Evolutionary conservation across 2,113 vertebrate species (phyloP).

Genomic region (Aepyceros melampus): DNA sequence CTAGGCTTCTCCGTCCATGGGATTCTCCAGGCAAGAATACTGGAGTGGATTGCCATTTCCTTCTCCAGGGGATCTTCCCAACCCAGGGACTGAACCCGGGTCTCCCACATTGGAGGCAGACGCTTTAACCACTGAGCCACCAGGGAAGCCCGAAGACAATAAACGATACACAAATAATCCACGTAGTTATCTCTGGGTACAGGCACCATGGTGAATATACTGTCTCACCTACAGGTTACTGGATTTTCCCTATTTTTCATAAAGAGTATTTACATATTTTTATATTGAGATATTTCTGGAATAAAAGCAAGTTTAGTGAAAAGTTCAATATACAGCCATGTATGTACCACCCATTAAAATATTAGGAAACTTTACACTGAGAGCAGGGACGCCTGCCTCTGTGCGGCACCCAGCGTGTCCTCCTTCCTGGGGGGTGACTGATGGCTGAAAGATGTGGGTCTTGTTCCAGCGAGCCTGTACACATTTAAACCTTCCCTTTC

Average conservation of each 20-base stretch:
- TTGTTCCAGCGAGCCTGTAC: not conserved
- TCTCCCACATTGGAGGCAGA: too few relatives aligned
- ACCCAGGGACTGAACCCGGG: too few relatives aligned
- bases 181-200: not conserved
- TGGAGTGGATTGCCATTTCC: too few relatives aligned
- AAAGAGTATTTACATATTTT: not conserved
- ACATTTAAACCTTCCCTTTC: not conserved
- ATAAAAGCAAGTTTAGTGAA: not conserved
- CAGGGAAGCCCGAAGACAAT: too few relatives aligned
- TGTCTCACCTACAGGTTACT: not conserved
- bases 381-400: rapidly evolving
- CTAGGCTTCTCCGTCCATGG: too few relatives aligned
- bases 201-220: not conserved
- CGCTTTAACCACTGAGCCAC: too few relatives aligned
- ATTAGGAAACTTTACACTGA: not conserved
- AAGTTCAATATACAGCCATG: not conserved
- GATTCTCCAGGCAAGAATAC: too few relatives aligned
- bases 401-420: rapidly evolving
- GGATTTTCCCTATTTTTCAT: not conserved
- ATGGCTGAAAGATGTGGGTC: not conserved
- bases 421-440: not conserved
- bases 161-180: not conserved
- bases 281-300: not conserved
- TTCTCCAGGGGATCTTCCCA: too few relatives aligned
- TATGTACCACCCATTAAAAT: not conserved